Evolutionary conservation across 2,797 vertebrate genomes (phyloP), one percentile per base, ranked within the genome.

Genomic region (Catamblyrhynchus diadema): DNA sequence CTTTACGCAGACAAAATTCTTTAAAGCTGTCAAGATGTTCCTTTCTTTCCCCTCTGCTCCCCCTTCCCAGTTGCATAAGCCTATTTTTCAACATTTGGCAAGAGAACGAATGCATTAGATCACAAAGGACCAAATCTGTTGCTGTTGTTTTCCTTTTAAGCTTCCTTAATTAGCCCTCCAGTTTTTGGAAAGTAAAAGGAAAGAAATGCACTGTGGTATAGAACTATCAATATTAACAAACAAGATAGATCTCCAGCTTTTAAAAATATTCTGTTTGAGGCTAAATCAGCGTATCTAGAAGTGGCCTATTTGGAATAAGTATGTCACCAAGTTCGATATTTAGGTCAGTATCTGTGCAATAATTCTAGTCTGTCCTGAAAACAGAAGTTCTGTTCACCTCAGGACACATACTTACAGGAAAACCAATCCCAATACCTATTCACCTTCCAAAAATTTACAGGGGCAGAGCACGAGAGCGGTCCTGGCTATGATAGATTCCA

Each of bases 261-360:
- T 79, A 95, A 97, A 94, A 96, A 66, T 82, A 94, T 57, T 85
- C 91, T 75, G 24, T 88, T 88, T 93, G 75, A 94, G 78, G 69
- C 67, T 89, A 82, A 95, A 84, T 81, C 71, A 95, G 59, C 32
- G 80, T 72, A 83, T 90, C 81, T 95, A 64, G 78, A 81, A 81
- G 21, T 53, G 93, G 94, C 56, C 71, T 53, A 78, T 86, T 96
- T 96, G 82, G 70, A 94, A 44, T 75, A 95, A 96, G 69, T 60
- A 60, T 70, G 78, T 41, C 92, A 93, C 39, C 56, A 54, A 95
- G 73, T 90, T 62, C 0, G 6, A 60, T 48, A 94, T 61, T 72
- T 37, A 92, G 84, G 87, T 71, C 86, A 72, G 51, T 48, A 60
- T 85, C 87, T 69, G 50, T 94, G 72, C 65, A 94, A 3, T 74